Evolutionary conservation across 1,140 invertebrate genomes (phyloP), one percentile per base, ranked within the genome.

Genomic region (Camponotus vicinus): DNA sequence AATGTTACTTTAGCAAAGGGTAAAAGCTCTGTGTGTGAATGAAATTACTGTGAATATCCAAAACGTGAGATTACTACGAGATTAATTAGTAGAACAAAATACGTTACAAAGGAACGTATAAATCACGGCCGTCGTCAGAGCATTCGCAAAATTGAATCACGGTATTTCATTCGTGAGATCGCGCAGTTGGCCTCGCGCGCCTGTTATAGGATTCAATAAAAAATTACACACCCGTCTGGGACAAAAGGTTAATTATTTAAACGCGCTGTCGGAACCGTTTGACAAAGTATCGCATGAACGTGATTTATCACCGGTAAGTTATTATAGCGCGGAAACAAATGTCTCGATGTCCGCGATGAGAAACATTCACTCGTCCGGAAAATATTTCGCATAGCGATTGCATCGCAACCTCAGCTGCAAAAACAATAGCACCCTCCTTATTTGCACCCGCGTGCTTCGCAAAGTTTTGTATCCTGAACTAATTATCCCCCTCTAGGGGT

Each of bases 161-260:
- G 40, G 37, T 85, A 85, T 85, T 85, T 85, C 73, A 78, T 34
- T 52, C 61, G 63, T 34, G 61, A 40, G 32, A 66, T 61, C 21
- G 75, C 42, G 37, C 55, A 57, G 69, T 73, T 32, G 21, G 63
- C 13, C 34, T 55, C n/a, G 9, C 57, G n/a, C 21, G 6, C 42
- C 21, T 75, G 69, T 75, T 83, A 83, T 73, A 82, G 52, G 21
- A 69, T 64, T 40, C 70, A 71, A 86, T 89, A 88, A 89, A 88
- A 77, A 88, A 86, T 88, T 86, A 70, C 88, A 79, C 52, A 71
- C 63, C 82, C 21, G 15, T 40, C 70, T 21, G 42, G 69, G 69
- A 45, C 64, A 45, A 70, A 52, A 69, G 71, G 82, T 88, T 89
- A 86, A 86, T 89, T 89, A 89, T 89, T 89, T 86, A 86, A 89